Evolutionary conservation across 2,113 vertebrate genomes (phyloP).

Genomic region (Motacilla alba): DNA sequence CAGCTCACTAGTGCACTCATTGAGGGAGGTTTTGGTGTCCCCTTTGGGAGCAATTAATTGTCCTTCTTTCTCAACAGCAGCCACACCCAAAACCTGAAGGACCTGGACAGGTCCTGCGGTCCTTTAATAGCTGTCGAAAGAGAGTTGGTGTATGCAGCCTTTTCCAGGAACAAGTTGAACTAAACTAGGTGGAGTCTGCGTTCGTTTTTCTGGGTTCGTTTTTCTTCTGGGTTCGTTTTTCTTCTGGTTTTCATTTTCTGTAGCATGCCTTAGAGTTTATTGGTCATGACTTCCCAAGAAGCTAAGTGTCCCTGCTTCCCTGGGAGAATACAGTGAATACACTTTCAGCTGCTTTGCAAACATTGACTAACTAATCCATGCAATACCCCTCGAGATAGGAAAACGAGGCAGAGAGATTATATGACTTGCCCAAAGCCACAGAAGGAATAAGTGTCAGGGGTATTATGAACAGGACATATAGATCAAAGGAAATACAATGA

Average conservation of each 20-base stretch:
- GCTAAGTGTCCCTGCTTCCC: background rate
- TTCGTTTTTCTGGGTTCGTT: background rate
- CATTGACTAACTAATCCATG: conserved; percentile 26
- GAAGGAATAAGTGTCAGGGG: conserved; percentile 34
- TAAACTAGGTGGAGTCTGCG: background rate
- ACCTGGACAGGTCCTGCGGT: background rate
- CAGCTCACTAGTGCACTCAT: background rate
- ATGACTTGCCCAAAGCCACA: conserved; percentile 40
- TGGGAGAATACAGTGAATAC: background rate
- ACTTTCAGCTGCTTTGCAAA: conserved; percentile 28
- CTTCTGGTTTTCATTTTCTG: background rate
- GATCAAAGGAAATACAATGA: conserved; percentile 49
- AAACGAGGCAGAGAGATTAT: conserved; percentile 34
- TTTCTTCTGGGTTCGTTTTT: background rate
- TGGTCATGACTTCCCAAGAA: background rate
- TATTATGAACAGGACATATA: conserved; percentile 3
- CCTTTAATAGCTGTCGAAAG: background rate
- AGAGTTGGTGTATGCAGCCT: background rate
- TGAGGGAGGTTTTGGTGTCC: background rate
- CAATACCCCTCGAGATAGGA: conserved; percentile 9
- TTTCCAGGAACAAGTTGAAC: background rate
- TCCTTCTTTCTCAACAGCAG: background rate
- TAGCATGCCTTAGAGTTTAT: background rate
- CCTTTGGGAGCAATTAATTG: background rate
- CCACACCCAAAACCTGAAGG: background rate